Percentiles rank a stretch among this genome's conserved stretches.
Evolutionary conservation across 2,888 invertebrate genomes (phyloP).

Genomic region (Polymixis lichenea): DNA sequence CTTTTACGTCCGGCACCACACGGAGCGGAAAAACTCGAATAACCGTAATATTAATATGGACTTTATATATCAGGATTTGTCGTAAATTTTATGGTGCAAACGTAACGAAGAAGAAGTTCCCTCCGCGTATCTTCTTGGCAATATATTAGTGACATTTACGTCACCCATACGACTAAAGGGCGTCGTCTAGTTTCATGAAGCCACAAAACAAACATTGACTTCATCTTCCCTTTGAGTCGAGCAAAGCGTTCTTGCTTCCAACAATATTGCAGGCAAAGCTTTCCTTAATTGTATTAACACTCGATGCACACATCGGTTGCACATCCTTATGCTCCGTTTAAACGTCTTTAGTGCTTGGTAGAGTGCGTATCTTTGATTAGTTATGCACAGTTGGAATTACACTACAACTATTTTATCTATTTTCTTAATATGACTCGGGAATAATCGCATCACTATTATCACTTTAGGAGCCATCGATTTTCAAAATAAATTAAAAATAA

Average conservation of each 20-base stretch:
- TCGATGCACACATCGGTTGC: constrained; percentile 35
- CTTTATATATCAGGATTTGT: too few species aligned
- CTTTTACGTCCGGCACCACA: too few species aligned
- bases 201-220: constrained; percentile 15
- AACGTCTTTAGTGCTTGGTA: background rate
- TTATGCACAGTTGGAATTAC: background rate
- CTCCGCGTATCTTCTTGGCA: background rate
- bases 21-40: too few species aligned
- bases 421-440: too few species aligned
- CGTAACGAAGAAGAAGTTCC: background rate
- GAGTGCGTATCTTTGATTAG: constrained; percentile 1
- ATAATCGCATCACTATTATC: too few species aligned
- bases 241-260: constrained; percentile 35
- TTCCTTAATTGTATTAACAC: constrained; percentile 40
- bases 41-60: too few species aligned
- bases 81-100: background rate
- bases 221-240: constrained; percentile 17
- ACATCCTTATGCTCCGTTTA: constrained; percentile 33
- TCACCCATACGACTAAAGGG: background rate
- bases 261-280: constrained; percentile 16
- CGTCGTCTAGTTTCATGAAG: background rate
- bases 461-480: too few species aligned
- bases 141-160: background rate
- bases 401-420: too few species aligned
- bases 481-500: too few species aligned